phyloP scores from a whole-genome alignment of 92 coral and sea anemone genomes.

The Epizoanthus ramosus region DNA sequence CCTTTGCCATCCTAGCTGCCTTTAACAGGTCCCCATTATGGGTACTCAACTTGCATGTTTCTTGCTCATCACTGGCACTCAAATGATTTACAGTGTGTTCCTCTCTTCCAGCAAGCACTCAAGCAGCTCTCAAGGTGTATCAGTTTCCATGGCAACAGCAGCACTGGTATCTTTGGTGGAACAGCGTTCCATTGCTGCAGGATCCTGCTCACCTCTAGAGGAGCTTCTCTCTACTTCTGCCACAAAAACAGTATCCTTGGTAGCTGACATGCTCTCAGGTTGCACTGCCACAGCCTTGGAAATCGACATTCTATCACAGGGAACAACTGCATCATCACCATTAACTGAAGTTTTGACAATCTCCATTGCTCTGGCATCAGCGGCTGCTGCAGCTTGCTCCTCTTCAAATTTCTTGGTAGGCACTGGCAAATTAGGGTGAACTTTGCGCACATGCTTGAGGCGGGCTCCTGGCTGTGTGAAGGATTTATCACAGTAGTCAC shows the following conservation, averaged over 20 bases:
- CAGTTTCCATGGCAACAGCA: neutral
- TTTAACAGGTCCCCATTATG: no score
- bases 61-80: no score
- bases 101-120: neutral
- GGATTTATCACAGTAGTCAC: conserved; percentile 90
- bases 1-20: no score
- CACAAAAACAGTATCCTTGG: neutral
- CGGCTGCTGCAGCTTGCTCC: conserved; percentile 21
- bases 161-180: neutral
- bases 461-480: conserved; percentile 99
- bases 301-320: neutral
- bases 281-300: neutral
- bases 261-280: conserved; percentile 7
- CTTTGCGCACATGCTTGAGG: conserved; percentile 86
- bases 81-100: neutral
- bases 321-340: conserved; percentile 22
- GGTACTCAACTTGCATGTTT: no score
- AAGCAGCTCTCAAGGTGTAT: no score
- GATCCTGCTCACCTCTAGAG: neutral
- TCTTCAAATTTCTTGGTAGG: conserved; percentile 57
- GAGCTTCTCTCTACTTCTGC: conserved; percentile 10
- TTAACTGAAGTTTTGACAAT: neutral
- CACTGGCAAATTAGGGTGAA: conserved; percentile 87
- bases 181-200: neutral
- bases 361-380: conserved; percentile 37